Percentiles rank a stretch among this genome's conserved stretches.
phyloP scores from a whole-genome alignment of 2,113 vertebrate genomes.

The Hyperopisus bebe region DNA sequence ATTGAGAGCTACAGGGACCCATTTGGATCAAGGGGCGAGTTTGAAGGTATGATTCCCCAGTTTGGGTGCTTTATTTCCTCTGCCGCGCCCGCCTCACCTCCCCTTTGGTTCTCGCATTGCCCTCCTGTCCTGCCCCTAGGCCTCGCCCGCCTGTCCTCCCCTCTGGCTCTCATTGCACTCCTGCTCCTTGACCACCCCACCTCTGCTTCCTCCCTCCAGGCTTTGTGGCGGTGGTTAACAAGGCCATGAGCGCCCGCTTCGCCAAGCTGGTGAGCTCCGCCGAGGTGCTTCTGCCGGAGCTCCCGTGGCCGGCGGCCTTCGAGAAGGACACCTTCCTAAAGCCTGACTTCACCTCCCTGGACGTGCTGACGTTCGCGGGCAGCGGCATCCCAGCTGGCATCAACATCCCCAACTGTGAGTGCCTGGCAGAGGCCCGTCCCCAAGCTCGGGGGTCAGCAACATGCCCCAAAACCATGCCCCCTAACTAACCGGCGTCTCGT shows the following conservation, averaged over 20 bases:
- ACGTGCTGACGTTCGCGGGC: slow-evolving; percentile 82
- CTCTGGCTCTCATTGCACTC: background rate
- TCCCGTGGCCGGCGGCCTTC: slow-evolving; percentile 78
- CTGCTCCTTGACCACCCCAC: background rate
- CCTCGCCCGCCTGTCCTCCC: background rate
- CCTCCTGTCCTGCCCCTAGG: background rate
- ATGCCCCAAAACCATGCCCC: background rate
- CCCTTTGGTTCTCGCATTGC: background rate
- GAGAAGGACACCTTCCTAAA: slow-evolving; percentile 85
- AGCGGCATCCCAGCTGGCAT: slow-evolving; percentile 87
- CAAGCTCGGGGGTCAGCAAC: background rate
- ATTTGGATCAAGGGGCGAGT: slow-evolving; percentile 85
- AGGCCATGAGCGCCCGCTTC: slow-evolving; percentile 83
- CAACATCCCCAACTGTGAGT: slow-evolving; percentile 88
- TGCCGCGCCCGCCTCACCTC: background rate
- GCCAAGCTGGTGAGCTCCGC: slow-evolving; percentile 72
- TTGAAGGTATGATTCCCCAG: slow-evolving; percentile 69
- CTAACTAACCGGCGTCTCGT: background rate
- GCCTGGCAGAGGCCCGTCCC: background rate
- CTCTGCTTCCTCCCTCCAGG: slow-evolving; percentile 48
- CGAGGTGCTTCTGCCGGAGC: slow-evolving; percentile 70
- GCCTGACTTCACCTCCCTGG: slow-evolving; percentile 85
- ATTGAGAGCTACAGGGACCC: slow-evolving; percentile 91
- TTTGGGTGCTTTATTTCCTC: background rate
- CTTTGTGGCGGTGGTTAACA: slow-evolving; percentile 86